Evolutionary conservation across 2,888 invertebrate species (phyloP), one percentile per base, ranked within the genome.

Genomic region (Macropis europaea): DNA sequence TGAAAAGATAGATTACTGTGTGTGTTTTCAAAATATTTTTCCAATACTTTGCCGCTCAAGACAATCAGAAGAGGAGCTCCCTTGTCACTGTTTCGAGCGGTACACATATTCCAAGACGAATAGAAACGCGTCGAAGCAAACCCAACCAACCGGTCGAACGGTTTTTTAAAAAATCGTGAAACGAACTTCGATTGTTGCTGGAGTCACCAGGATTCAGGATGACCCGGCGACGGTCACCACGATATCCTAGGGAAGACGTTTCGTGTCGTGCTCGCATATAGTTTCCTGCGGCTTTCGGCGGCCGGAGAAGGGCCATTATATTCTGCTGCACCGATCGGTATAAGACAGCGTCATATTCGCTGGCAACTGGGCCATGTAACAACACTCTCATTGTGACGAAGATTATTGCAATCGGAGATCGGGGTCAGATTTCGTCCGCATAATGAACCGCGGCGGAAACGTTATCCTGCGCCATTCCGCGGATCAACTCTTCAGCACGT

Each of bases 381-480:
- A 67, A 40, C 15, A 36, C 61, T 68, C 42, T 60, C 53, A 47
- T 62, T 50, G 67, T 62, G 61, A 62, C 60, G 70, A 81, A 74
- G 66, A 71, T 80, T 73, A 69, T 76, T 73, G 59, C 62, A 73
- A 76, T 74, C 61, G 60, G 59, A 77, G 73, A 82, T 82, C 74
- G 77, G 64, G 82, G 82, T 82, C 82, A 81, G 77, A 71, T 73
- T 81, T 76, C n/a, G 60, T 57, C 82, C 76, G 82, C 82, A 81
- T 82, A 82, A 82, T 82, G 82, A 79, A 67, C 57, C 69, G 53
- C 15, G 53, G 54, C n/a, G n/a, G n/a, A n/a, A 34, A 59, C 60
- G 64, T 80, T 76, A 59, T 57, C 63, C 57, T 61, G 60, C 62
- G 61, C 40, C 47, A 73, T 17, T 40, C 43, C 40, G 52, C 60